Evolutionary conservation across 2,797 vertebrate genomes (phyloP).

Genomic region (Hydrolagus colliei): DNA sequence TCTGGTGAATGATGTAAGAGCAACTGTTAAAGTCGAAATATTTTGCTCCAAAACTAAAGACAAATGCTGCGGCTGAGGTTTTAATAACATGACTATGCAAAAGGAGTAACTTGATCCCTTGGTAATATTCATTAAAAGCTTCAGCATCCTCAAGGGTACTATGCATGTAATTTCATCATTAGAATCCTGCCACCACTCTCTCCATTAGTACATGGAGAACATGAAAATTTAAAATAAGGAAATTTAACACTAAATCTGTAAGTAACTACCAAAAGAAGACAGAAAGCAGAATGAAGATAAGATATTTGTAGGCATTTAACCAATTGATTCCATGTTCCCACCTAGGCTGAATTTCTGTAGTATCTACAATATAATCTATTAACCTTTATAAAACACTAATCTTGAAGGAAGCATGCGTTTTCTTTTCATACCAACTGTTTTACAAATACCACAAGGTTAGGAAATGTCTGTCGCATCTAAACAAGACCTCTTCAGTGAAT

Average conservation of each 20-base stretch:
- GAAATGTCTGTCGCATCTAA: background rate
- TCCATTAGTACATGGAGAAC: background rate
- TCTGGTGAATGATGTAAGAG: background rate
- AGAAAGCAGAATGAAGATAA: background rate
- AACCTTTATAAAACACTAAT: background rate
- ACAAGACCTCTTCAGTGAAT: background rate
- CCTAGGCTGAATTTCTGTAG: background rate
- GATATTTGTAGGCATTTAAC: too few species aligned
- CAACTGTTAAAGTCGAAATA: background rate
- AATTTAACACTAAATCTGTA: background rate
- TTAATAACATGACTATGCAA: slow-evolving; percentile 4
- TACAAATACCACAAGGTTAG: background rate
- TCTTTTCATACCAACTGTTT: too few species aligned
- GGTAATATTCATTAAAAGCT: slow-evolving; percentile 5
- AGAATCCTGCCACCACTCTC: background rate
- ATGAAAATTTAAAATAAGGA: background rate
- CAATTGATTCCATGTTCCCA: background rate
- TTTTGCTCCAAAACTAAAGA: background rate
- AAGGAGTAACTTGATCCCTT: background rate
- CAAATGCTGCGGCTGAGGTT: background rate
- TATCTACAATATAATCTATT: background rate
- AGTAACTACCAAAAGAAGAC: background rate
- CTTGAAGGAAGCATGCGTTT: background rate
- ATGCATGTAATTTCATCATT: background rate
- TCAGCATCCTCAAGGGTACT: background rate